Conservation (phyloP, 1,140 invertebrate genomes). For the Pseudomyrmex cubaensis region DNA sequence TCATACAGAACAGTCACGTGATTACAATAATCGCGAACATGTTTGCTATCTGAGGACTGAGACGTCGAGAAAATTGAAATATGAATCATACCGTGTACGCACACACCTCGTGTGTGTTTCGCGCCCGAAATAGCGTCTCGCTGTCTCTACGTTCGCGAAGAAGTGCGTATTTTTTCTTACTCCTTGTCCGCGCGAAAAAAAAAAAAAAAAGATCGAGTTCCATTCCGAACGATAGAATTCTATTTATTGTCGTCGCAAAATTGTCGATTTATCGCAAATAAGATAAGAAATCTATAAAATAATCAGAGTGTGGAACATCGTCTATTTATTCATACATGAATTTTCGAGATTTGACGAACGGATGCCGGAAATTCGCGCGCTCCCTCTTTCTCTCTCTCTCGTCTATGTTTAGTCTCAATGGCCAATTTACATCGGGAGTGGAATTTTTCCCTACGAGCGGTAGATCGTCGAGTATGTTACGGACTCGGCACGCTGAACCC, state of each 20-base stretch:
- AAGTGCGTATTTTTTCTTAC: no score
- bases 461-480: not conserved
- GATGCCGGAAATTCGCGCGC: slow-evolving; percentile 6
- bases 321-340: not conserved
- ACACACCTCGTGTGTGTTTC: slow-evolving; percentile 47
- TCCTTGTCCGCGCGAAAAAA: not conserved
- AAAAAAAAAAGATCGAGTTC: not conserved
- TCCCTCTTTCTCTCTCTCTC: no score
- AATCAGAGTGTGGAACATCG: not conserved
- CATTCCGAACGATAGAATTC: no score
- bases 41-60: slow-evolving; percentile 60
- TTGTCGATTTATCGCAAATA: not conserved
- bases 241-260: not conserved
- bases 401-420: slow-evolving; percentile 14
- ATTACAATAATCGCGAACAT: slow-evolving; percentile 62
- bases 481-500: slow-evolving; percentile 20
- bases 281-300: not conserved
- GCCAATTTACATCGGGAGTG: slow-evolving; percentile 23
- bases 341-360: not conserved
- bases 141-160: slow-evolving; percentile 5
- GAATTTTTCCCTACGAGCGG: not conserved
- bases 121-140: slow-evolving; percentile 47
- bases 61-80: slow-evolving; percentile 67
- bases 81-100: slow-evolving; percentile 63
- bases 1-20: slow-evolving; percentile 55